phyloP scores from a whole-genome alignment of 2,888 invertebrate species.

The Hydraecia micacea region DNA sequence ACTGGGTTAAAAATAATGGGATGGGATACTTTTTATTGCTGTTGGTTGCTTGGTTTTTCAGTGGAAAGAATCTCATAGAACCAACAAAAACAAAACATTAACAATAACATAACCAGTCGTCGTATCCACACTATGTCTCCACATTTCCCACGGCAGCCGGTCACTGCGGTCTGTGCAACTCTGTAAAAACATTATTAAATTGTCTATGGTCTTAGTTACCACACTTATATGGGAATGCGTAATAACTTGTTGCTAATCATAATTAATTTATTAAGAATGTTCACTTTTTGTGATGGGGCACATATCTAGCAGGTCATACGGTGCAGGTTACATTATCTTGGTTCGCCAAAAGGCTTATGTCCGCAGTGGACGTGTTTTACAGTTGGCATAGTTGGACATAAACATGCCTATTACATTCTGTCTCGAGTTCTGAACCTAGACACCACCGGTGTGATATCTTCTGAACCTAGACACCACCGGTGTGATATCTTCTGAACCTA shows the following conservation, averaged over 20 bases:
- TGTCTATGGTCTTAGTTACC: constrained; percentile 48
- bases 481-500: background rate
- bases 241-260: constrained; percentile 48
- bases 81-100: background rate
- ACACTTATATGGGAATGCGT: constrained; percentile 59
- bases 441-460: background rate
- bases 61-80: background rate
- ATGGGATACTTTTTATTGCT: background rate
- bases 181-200: constrained; percentile 59
- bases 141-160: constrained; percentile 67
- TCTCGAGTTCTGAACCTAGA: background rate
- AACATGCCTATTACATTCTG: background rate
- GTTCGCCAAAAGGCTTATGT: background rate
- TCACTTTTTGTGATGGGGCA: background rate
- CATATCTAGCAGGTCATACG: background rate
- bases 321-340: background rate
- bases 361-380: background rate
- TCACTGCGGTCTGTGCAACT: constrained; percentile 54
- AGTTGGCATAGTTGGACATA: background rate
- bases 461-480: background rate
- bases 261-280: constrained; percentile 43
- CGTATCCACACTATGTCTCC: constrained; percentile 62
- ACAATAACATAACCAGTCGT: background rate
- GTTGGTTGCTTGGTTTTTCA: background rate
- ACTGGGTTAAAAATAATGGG: background rate